Percentiles rank a stretch among this genome's conserved stretches.
Evolutionary conservation across 2,113 vertebrate genomes (phyloP).

Genomic region (Odontophorus gujanensis): DNA sequence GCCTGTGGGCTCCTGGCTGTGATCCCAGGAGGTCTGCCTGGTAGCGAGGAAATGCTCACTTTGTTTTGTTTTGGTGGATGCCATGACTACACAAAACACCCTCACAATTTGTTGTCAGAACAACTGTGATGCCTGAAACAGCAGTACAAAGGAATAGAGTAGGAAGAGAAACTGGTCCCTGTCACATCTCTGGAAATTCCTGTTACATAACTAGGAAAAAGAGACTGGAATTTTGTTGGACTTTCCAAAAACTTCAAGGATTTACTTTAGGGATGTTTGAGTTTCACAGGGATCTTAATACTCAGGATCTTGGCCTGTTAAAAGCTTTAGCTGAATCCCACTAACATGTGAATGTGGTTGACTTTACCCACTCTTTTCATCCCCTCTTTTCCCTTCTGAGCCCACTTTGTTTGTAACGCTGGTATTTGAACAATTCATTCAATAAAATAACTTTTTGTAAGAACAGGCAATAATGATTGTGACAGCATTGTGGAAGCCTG

Average conservation of each 20-base stretch:
- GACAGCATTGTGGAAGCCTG: background rate
- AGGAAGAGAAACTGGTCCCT: background rate
- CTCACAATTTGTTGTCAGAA: background rate
- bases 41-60: rapidly evolving
- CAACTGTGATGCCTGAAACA: rapidly evolving
- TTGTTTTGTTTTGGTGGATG: background rate
- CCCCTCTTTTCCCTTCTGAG: background rate
- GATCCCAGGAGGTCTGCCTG: rapidly evolving
- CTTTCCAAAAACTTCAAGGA: background rate
- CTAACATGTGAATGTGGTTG: background rate
- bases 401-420: background rate
- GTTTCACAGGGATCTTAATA: background rate
- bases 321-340: background rate
- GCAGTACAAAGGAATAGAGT: background rate
- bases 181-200: background rate
- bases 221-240: background rate
- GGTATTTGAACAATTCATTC: background rate
- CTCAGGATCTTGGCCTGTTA: background rate
- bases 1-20: background rate
- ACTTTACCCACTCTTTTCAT: background rate
- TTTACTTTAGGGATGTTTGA: background rate
- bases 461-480: background rate
- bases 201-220: background rate
- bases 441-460: background rate
- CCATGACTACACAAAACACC: rapidly evolving